These are phyloP conservation scores for Xiphorhynchus elegans DNA, from an alignment of 2,113 vertebrate species.

Conservation along the genomic window DNA sequence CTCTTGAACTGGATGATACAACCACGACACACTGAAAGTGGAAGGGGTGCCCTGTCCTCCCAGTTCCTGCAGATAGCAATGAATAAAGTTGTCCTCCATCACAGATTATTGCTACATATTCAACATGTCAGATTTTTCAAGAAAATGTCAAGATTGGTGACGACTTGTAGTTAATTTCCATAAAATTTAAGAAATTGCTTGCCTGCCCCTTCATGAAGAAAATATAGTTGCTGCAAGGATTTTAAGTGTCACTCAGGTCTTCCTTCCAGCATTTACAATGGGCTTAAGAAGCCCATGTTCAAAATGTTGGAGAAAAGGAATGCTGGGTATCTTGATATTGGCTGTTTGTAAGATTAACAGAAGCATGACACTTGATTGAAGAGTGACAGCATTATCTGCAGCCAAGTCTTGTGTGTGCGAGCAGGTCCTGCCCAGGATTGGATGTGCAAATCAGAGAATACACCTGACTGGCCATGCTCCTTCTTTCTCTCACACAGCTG, in stretches of 20 bases:
- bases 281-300: not conserved
- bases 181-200: not conserved
- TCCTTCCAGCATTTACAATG: not conserved
- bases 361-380: not conserved
- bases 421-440: not conserved
- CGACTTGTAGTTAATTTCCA: not conserved
- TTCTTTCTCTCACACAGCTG: not conserved
- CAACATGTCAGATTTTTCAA: not conserved
- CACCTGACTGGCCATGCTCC: not conserved
- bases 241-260: not conserved
- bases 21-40: not conserved
- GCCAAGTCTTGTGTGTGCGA: not conserved
- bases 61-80: not conserved
- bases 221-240: not conserved
- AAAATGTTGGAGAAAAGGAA: not conserved
- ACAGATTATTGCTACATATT: not conserved
- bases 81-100: not conserved
- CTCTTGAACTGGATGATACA: not conserved
- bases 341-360: not conserved
- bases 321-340: not conserved
- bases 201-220: not conserved
- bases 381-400: not conserved
- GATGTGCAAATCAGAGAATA: not conserved
- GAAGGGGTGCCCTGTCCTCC: not conserved
- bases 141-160: not conserved